Evolutionary conservation across 2,888 invertebrate species (phyloP), one percentile per base, ranked within the genome.

Genomic region (Brenthis ino): DNA sequence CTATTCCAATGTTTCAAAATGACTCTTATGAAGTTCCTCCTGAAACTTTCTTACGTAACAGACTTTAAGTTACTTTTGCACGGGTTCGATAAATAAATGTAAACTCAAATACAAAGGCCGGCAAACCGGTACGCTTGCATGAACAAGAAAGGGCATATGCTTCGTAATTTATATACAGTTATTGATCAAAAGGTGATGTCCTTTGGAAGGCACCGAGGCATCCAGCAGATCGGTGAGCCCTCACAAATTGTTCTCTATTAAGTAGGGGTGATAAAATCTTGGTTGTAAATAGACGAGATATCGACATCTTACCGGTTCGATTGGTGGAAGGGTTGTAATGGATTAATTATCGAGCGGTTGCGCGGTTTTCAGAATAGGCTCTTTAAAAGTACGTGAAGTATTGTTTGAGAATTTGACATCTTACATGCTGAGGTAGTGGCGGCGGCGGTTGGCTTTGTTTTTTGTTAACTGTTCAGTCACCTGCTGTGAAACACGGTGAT

Each of bases 131-230:
- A 83, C 85, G 89, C 83, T 87, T 85, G 81, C 80, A 85, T 81
- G 85, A 89, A 85, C 92, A 88, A 82, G 80, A 86, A 90, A 87
- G 89, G 91, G 87, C 92, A 93, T 91, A 89, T 92, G 92, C 86
- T 88, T 79, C 78, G 87, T 89, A 91, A 92, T 91, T 92, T 91
- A 90, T 91, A 88, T 92, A 93, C 91, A 92, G 88, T 91, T 92
- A 91, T 91, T 93, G 93, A 93, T 93, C 93, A 93, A 93, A 93
- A 90, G 93, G 88, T 87, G 85, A 82, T 80, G 85, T 88, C 92
- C 91, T 91, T 93, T 92, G 86, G 87, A 79, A 87, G 79, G 83
- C 92, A 91, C 80, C 85, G 85, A 85, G 83, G 86, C 91, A 88
- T 86, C 81, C 80, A 80, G 76, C 78, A 77, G 80, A 81, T 82